phyloP scores from a whole-genome alignment of 2,113 vertebrate species.

The Pongo abelii region DNA sequence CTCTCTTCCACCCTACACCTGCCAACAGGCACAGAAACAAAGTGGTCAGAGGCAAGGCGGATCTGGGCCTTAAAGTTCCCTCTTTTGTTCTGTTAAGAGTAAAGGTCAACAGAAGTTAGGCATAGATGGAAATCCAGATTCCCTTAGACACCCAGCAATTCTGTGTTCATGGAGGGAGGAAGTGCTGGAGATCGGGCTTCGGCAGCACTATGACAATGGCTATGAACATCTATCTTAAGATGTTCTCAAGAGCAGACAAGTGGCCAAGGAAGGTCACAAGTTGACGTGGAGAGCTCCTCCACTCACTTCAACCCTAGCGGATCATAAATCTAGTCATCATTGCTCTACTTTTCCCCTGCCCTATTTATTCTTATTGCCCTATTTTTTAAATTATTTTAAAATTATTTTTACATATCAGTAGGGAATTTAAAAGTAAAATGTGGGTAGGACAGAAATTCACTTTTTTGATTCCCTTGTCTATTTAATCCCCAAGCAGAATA shows the following conservation, averaged over 20 bases:
- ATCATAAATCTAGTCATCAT: neutral
- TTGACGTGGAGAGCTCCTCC: rapidly evolving
- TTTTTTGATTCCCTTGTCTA: neutral
- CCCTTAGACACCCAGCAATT: neutral
- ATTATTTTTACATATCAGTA: constrained; percentile 45
- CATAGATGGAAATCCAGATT: neutral
- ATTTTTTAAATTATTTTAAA: constrained; percentile 39
- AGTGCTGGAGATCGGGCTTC: neutral
- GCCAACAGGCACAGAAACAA: neutral
- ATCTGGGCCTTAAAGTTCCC: neutral
- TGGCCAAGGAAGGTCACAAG: rapidly evolving
- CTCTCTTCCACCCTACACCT: neutral
- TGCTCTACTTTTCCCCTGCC: constrained; percentile 21
- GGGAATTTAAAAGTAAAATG: constrained; percentile 57
- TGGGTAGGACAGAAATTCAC: constrained; percentile 9
- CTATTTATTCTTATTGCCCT: constrained; percentile 58
- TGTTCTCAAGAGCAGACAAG: neutral
- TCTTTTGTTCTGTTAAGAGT: neutral
- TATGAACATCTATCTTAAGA: neutral
- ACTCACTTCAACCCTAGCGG: neutral
- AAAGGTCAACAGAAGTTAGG: neutral
- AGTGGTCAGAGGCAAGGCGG: neutral
- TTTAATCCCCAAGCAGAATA: constrained; percentile 1
- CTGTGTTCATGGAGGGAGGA: rapidly evolving
- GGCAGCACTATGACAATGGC: too few species aligned